A percentile compares a stretch with the other conserved stretches of the same genome.
These are phyloP conservation scores for Scrobipalpa costella DNA, from an alignment of 2,888 invertebrate genomes.

Conservation along the genomic window DNA sequence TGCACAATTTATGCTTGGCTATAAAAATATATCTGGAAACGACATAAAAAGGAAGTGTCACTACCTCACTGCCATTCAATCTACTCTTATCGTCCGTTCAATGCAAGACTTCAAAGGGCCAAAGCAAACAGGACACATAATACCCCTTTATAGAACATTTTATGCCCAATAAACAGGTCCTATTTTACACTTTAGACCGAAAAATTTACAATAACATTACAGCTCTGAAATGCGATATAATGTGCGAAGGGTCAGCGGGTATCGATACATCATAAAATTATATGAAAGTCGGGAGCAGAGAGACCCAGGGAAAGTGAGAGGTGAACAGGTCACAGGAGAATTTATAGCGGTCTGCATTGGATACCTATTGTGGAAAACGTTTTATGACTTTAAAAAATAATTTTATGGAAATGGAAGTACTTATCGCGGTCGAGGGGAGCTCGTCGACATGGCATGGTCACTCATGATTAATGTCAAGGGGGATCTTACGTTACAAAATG, in stretches of 20 bases:
- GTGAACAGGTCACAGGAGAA: slow-evolving; percentile 66
- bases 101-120: slow-evolving; percentile 20
- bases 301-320: slow-evolving; percentile 64
- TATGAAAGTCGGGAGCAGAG: slow-evolving; percentile 77
- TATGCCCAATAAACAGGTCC: slow-evolving; percentile 52
- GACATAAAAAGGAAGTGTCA: background rate
- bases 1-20: no score
- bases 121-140: slow-evolving; percentile 47
- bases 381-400: slow-evolving; percentile 68
- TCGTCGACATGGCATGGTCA: slow-evolving; percentile 20
- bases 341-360: slow-evolving; percentile 78
- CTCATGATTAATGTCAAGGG: slow-evolving; percentile 22
- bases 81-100: slow-evolving; percentile 35
- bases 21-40: background rate
- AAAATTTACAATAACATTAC: slow-evolving; percentile 54
- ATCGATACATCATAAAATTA: slow-evolving; percentile 79
- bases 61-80: slow-evolving; percentile 21
- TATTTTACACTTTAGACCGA: slow-evolving; percentile 58
- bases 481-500: slow-evolving; percentile 13
- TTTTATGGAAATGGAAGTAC: slow-evolving; percentile 56
- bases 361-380: slow-evolving; percentile 73
- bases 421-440: slow-evolving; percentile 24
- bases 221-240: slow-evolving; percentile 67
- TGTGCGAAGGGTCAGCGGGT: slow-evolving; percentile 76
- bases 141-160: slow-evolving; percentile 49